phyloP scores from a whole-genome alignment of 2,888 invertebrate genomes.

The Scaptomyza reducta region DNA sequence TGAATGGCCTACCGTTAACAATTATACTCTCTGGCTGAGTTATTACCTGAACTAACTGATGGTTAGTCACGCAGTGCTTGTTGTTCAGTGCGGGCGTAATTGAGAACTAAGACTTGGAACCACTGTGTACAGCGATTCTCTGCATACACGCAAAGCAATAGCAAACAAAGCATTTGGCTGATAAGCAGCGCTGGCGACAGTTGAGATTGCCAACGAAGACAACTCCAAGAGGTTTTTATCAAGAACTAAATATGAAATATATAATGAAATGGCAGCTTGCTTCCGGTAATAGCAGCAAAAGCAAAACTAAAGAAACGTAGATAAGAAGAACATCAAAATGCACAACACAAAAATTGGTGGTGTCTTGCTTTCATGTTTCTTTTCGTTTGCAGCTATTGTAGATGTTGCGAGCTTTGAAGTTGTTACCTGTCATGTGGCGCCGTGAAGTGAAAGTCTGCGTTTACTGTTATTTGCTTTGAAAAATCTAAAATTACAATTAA shows the following conservation, averaged over 20 bases:
- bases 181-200: slow-evolving; percentile 29
- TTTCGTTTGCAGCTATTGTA: not conserved
- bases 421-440: slow-evolving; percentile 34
- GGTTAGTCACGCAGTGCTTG: not conserved
- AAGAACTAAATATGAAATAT: slow-evolving; percentile 32
- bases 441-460: not conserved
- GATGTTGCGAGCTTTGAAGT: not conserved
- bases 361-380: slow-evolving; percentile 7
- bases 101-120: slow-evolving; percentile 17
- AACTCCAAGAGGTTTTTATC: slow-evolving; percentile 3
- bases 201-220: slow-evolving; percentile 22
- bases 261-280: slow-evolving; percentile 5
- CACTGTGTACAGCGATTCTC: not conserved
- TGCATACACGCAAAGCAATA: slow-evolving; percentile 30
- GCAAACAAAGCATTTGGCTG: slow-evolving; percentile 47
- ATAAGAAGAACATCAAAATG: slow-evolving; percentile 4
- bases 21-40: not conserved
- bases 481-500: not conserved
- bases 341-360: not conserved
- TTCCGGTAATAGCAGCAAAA: slow-evolving; percentile 30
- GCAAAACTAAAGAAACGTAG: slow-evolving; percentile 13
- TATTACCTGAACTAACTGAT: not conserved
- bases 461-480: not conserved
- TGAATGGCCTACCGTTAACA: slow-evolving; percentile 1
- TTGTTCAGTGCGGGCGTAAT: not conserved